These are phyloP conservation scores for Phylloscopus trochilus DNA, from an alignment of 2,113 vertebrate species.

Conservation along the genomic window DNA sequence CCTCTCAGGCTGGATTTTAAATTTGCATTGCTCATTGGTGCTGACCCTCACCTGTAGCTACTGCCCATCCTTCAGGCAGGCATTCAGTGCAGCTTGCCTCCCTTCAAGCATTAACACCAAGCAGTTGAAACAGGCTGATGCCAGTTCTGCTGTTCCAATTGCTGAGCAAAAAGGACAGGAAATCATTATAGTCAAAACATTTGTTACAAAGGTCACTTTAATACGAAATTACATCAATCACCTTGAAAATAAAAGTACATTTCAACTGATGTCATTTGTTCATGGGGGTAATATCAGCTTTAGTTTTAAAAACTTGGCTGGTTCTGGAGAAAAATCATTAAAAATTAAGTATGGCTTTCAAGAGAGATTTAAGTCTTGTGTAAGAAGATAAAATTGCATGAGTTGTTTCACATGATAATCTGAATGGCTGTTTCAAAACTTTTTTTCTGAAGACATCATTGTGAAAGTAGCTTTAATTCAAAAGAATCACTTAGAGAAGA, in stretches of 20 bases:
- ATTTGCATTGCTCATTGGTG: neutral
- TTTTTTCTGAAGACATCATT: neutral
- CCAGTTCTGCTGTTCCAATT: slow-evolving; percentile 70
- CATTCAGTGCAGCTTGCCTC: slow-evolving; percentile 62
- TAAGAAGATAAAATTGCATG: slow-evolving; percentile 25
- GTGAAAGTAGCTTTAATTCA: neutral
- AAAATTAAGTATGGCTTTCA: slow-evolving; percentile 68
- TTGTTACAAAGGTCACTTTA: slow-evolving; percentile 89
- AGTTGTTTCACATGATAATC: slow-evolving; percentile 12
- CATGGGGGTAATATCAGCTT: slow-evolving; percentile 46
- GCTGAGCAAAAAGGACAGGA: slow-evolving; percentile 88
- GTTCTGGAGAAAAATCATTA: slow-evolving; percentile 60
- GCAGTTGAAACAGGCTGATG: slow-evolving; percentile 70
- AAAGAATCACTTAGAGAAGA: neutral
- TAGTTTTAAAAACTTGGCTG: slow-evolving; percentile 55
- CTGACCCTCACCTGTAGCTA: neutral
- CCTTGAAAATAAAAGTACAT: slow-evolving; percentile 73
- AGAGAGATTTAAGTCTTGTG: slow-evolving; percentile 39
- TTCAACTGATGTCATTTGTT: slow-evolving; percentile 59
- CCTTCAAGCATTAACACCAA: slow-evolving; percentile 71
- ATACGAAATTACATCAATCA: slow-evolving; percentile 91
- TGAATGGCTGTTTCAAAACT: neutral
- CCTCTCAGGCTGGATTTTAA: neutral
- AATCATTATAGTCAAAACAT: slow-evolving; percentile 91
- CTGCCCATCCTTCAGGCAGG: neutral